phyloP scores from a whole-genome alignment of 2,113 vertebrate species.

The Ammodytes marinus region DNA sequence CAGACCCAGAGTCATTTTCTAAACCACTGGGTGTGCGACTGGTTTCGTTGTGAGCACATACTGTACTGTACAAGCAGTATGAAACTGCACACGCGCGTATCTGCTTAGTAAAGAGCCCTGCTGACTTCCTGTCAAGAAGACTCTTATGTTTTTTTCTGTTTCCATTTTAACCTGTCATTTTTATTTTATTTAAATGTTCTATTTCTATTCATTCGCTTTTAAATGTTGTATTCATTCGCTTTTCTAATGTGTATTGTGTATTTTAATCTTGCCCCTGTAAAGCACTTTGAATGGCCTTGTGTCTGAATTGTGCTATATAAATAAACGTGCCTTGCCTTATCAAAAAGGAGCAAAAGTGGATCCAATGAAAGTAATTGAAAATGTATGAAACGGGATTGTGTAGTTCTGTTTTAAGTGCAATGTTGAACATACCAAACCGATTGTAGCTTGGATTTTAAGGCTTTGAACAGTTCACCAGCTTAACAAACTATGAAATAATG shows the following conservation, averaged over 20 bases:
- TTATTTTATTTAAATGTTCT: no score
- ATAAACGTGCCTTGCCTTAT: not conserved
- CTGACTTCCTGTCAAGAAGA: not conserved
- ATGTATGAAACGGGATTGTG: not conserved
- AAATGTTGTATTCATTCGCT: no score
- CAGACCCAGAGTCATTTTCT: conserved; percentile 72
- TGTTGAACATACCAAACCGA: not conserved
- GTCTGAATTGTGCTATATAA: no score
- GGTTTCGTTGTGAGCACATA: conserved; percentile 27
- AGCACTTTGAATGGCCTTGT: no score
- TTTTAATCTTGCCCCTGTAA: no score
- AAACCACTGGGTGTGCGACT: conserved; percentile 65
- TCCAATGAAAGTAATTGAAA: not conserved
- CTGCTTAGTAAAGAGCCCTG: not conserved
- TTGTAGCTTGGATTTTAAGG: not conserved
- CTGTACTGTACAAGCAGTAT: conserved; percentile 21
- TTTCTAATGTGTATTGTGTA: no score
- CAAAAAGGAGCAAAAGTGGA: not conserved
- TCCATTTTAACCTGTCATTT: no score
- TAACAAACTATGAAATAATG: not conserved
- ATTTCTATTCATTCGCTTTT: no score
- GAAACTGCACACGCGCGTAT: not conserved
- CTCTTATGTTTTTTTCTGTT: not conserved
- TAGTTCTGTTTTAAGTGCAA: not conserved
- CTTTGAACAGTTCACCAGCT: not conserved